Base-by-base conservation (phyloP, 2,888 invertebrate species). In the Schizaphis graminum region DNA sequence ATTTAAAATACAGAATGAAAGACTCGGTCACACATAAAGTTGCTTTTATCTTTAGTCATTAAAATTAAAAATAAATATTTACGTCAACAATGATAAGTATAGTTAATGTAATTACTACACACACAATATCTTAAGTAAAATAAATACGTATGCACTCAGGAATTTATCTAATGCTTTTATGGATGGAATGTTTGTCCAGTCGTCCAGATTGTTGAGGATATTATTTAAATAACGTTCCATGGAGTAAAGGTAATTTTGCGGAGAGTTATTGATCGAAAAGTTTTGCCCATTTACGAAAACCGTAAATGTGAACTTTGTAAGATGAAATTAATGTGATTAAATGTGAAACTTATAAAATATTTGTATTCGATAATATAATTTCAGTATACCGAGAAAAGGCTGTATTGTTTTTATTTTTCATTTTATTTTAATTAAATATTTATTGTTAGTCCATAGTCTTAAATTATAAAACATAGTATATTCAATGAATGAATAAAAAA, bases 231-330 rank as follows among this genome's bases (percentile, higher is more conserved):
- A 41, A 61, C n/a, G 47, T 77, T 77, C 35, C 21, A 7, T 21
- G 21, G 10, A 47, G 44, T 85, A 49, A 47, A 47, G 44, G 47
- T 86, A 86, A 86, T 86, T 86, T 47, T 28, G 47, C 86, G 86
- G 86, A 44, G 44, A 77, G 28, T 47, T 86, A 86, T 86, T 47
- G 86, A 86, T 86, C 47, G 28, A 47, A 86, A 86, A 86, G 86
- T 86, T 86, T 86, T 86, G 28, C 86, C 28, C 47, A 28, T 86
- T 86, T 86, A 28, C 5, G 47, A 28, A 1, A 47, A 47, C 28
- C 28, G 28, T 47, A 86, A 47, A 86, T 47, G 44, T 85, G 85
- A 85, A 44, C 44, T 44, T 44, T 11, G 28, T 11, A 85, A 41
- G 44, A 44, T 44, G 44, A 85, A 85, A 85, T 44, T 85, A 85